These are phyloP conservation scores for Pontoporia blainvillei DNA, from an alignment of 2,113 vertebrate species.

Conservation along the genomic window DNA sequence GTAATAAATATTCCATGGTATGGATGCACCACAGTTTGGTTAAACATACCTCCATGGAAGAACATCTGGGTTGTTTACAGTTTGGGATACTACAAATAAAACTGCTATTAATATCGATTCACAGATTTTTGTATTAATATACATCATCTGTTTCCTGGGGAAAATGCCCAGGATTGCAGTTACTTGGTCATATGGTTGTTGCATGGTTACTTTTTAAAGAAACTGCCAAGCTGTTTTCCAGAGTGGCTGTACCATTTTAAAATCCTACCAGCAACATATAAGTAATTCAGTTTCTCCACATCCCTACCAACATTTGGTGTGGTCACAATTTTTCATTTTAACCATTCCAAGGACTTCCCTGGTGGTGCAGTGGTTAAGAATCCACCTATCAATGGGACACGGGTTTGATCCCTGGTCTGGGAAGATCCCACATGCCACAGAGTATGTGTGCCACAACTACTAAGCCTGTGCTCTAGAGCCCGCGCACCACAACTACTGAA, in stretches of 20 bases:
- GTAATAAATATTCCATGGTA: neutral
- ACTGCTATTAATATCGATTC: neutral
- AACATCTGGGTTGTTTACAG: neutral
- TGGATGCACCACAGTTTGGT: neutral
- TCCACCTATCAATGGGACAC: too few relatives aligned
- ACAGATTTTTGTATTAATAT: neutral
- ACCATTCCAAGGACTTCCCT: neutral
- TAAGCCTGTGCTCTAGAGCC: too few relatives aligned
- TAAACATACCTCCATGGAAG: neutral
- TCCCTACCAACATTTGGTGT: neutral
- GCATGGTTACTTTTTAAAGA: neutral
- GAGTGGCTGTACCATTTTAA: neutral
- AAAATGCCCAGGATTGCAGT: neutral
- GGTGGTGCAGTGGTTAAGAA: too few relatives aligned
- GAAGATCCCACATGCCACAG: too few relatives aligned
- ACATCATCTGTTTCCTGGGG: neutral
- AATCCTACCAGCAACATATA: neutral
- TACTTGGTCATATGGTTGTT: neutral
- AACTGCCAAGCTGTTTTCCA: neutral
- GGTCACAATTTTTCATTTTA: neutral
- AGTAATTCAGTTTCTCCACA: neutral
- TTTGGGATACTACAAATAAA: neutral
- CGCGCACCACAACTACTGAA: too few relatives aligned
- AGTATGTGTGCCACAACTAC: too few relatives aligned
- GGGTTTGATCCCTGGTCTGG: too few relatives aligned